Base-by-base conservation (phyloP, 2,888 invertebrate genomes). In the Ptychoptera contaminata region DNA sequence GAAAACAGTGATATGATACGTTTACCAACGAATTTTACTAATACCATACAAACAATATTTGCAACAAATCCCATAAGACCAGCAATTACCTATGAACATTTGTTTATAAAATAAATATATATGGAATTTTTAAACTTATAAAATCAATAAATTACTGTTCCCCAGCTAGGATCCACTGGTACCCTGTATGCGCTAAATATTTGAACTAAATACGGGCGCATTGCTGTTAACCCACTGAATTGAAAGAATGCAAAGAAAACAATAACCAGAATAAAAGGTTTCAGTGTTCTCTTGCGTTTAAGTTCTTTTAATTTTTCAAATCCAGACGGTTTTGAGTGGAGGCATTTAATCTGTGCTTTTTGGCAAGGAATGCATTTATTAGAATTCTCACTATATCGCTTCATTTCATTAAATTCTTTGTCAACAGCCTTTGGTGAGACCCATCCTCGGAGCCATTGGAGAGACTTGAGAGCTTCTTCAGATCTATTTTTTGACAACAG, bases 141-240 rank as follows among this genome's bases (percentile, higher is more conserved):
- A 39, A 41, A 34, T 12, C 31, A 15, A 42, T 62, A 71, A 69
- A 23, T 23, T 23, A 74, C 74, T 53, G 72, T 70, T 61, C 50
- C 71, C 68, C 48, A 68, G 51, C 49, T 70, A 59, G 60, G 52
- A 51, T 60, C 58, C 5, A 62, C 49, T n/a, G 59, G 58, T 42
- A 59, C 52, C 4, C 55, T 49, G 45, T 59, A 59, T 32, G 59
- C 56, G 47, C 65, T 67, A 51, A 71, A 72, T 11, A 73, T 56
- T 44, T 72, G 72, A 8, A 74, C 69, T 66, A 73, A 68, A 52
- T 72, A 74, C 0, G 74, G 72, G 44, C 69, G 63, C n/a, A 73
- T 61, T 0, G 71, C 64, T 9, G 62, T 49, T 4, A 70, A 51
- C 1, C 73, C 74, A 43, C 71, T 68, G 57, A 71, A 67, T 7